A percentile compares a stretch with the other conserved stretches of the same genome.
These are phyloP conservation scores for Lycopodina hypogea DNA, from an alignment of 37 sponge, comb jelly and placozoan species.

Conservation along the genomic window DNA sequence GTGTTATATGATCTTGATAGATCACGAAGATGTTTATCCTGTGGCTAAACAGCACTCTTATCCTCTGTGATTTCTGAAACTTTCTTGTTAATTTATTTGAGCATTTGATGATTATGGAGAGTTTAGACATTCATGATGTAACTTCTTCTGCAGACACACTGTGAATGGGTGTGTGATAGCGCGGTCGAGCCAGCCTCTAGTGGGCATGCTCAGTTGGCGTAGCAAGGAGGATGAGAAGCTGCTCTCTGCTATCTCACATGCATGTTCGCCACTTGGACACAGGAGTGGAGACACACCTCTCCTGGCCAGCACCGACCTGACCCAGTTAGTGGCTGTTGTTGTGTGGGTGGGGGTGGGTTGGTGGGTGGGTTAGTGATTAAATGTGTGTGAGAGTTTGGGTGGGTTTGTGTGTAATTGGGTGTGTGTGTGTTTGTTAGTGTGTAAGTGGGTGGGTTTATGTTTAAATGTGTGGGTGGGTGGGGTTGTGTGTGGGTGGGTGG, in stretches of 20 bases:
- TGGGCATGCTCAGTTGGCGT: constrained; percentile 84
- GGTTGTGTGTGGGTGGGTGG: no score
- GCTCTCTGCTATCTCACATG: constrained; percentile 47
- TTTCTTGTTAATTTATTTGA: not conserved
- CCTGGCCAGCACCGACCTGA: not conserved
- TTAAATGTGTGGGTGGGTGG: no score
- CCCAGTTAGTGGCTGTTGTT: not conserved
- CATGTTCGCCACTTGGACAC: constrained; percentile 13
- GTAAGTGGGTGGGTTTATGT: no score
- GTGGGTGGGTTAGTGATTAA: no score
- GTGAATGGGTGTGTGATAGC: constrained; percentile 82
- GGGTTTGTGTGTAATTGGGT: no score
- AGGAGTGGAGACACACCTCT: not conserved
- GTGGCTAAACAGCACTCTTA: no score
- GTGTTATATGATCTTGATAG: not conserved
- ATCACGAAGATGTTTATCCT: not conserved
- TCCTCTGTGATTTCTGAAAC: no score
- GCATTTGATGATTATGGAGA: not conserved
- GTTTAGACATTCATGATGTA: no score
- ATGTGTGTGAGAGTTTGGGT: no score
- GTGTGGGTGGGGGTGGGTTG: not conserved
- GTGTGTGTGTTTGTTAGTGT: no score
- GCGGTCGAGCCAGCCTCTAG: constrained; percentile 85
- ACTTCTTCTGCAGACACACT: constrained; percentile 52
- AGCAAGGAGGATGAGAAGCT: constrained; percentile 77